phyloP scores from a whole-genome alignment of 2,797 vertebrate species.

The Amblyopsis hoosieri region DNA sequence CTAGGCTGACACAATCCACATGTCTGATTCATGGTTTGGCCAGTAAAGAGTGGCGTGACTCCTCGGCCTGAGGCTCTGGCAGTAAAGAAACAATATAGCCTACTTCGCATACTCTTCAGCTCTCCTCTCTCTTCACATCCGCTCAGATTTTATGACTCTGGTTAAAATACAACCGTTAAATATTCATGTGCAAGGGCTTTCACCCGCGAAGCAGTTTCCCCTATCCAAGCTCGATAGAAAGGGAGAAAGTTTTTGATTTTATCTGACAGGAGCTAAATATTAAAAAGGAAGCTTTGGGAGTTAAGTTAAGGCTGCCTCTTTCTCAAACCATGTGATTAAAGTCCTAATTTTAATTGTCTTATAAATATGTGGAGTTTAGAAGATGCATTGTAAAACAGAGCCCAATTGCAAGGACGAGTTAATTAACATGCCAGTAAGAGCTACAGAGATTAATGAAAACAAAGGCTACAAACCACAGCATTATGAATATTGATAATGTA shows the following conservation, averaged over 20 bases:
- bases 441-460: constrained; percentile 48
- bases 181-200: constrained; percentile 77
- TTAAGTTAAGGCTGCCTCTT: constrained; percentile 44
- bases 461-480: constrained; percentile 37
- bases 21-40: constrained; percentile 62
- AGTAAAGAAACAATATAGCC: constrained; percentile 66
- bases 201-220: constrained; percentile 68
- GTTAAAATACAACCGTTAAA: constrained; percentile 80
- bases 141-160: constrained; percentile 72
- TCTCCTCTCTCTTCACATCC: constrained; percentile 68
- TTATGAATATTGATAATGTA: constrained; percentile 49
- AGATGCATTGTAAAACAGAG: constrained; percentile 20
- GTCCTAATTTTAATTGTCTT: constrained; percentile 43
- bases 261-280: constrained; percentile 73
- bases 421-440: constrained; percentile 60
- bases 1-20: constrained; percentile 61
- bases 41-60: constrained; percentile 50
- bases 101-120: constrained; percentile 67
- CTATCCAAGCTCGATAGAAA: constrained; percentile 58
- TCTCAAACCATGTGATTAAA: constrained; percentile 38
- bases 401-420: constrained; percentile 1
- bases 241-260: constrained; percentile 72
- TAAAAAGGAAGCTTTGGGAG: constrained; percentile 58
- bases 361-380: constrained; percentile 27
- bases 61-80: constrained; percentile 56